A percentile compares a stretch with the other conserved stretches of the same genome.
Evolutionary conservation across 2,888 invertebrate genomes (phyloP).

Genomic region (Euproctis similis): DNA sequence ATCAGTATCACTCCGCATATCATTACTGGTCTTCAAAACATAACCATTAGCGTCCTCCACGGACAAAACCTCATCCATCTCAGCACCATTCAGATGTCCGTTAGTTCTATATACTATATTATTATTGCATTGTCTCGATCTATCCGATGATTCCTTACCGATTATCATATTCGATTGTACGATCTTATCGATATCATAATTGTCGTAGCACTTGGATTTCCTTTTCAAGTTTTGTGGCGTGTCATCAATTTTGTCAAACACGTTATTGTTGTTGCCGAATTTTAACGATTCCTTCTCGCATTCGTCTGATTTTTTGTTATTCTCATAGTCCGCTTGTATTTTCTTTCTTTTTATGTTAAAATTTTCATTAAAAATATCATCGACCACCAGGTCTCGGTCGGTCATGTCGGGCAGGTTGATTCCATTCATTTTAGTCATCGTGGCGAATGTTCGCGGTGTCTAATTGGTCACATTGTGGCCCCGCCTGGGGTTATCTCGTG

Average conservation of each 20-base stretch:
- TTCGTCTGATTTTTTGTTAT: constrained; percentile 20
- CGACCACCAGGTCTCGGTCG: constrained; percentile 43
- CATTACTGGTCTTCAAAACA: constrained; percentile 30
- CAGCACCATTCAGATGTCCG: constrained; percentile 15
- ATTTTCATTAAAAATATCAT: constrained; percentile 55
- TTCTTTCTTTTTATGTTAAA: constrained; percentile 46
- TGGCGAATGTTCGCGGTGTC: constrained; percentile 34
- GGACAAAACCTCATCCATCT: constrained; percentile 18
- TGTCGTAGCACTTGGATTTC: constrained; percentile 34
- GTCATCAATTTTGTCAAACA: constrained; percentile 26
- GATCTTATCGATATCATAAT: constrained; percentile 39
- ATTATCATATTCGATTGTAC: constrained; percentile 53
- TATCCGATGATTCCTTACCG: constrained; percentile 47
- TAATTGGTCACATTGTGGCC: constrained; percentile 69
- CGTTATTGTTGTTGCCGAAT: constrained; percentile 39
- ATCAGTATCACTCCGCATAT: constrained; percentile 26
- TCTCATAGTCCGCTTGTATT: constrained; percentile 30
- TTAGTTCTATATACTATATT: constrained; percentile 24
- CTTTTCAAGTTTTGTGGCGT: constrained; percentile 37
- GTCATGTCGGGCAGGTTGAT: constrained; percentile 49
- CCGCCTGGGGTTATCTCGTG: constrained; percentile 49
- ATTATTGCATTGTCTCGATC: constrained; percentile 33
- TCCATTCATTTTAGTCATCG: constrained; percentile 64
- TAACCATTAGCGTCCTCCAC: constrained; percentile 27
- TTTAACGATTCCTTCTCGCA: constrained; percentile 15